Base-by-base conservation (phyloP, 2,797 vertebrate species). In the Peromyscus nudipes region DNA sequence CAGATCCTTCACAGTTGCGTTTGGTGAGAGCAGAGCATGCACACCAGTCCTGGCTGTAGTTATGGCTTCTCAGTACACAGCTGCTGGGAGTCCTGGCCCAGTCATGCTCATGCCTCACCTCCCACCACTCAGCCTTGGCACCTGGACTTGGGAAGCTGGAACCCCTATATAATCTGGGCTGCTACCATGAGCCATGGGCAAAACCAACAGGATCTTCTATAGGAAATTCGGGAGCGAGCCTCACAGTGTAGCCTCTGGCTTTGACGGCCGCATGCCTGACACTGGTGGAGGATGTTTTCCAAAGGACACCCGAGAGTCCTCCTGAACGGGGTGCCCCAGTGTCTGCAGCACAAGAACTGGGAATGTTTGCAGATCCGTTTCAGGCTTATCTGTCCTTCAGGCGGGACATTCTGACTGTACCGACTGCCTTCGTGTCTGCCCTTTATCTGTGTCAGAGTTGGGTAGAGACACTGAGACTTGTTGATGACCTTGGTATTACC, bases 401-500 rank as follows among this genome's bases (percentile, higher is more conserved):
- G 40, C 75, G 27, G 87, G 95, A 52, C 87, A 55, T 91, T 94
- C 95, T 46, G 82, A 21, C 49, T n/a, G 11, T 12, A 79, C 37
- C 71, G 29, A 62, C 27, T 43, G 62, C 91, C 77, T 84, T 75
- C 9, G 17, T 37, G 37, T 62, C 95, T 97, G 76, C 19, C 40
- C 71, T 96, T 92, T 92, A 57, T 87, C 80, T 2, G 0, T 84
- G 55, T 69, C 64, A 80, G 88, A 95, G 92, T 69, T 12, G 17
- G 90, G 82, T 49, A 16, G 62, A 92, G 88, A 75, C 90, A 65
- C 73, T 64, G 87, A 57, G 75, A 14, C 89, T 80, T 55, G 65
- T 69, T 69, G 81, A 93, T 95, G 90, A 77, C 92, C 97, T 94
- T 94, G 96, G 94, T 83, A 76, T 86, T 67, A 92, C 87, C 79